These are phyloP conservation scores for Cheilosia soror DNA, from an alignment of 2,888 invertebrate genomes.

Conservation along the genomic window DNA sequence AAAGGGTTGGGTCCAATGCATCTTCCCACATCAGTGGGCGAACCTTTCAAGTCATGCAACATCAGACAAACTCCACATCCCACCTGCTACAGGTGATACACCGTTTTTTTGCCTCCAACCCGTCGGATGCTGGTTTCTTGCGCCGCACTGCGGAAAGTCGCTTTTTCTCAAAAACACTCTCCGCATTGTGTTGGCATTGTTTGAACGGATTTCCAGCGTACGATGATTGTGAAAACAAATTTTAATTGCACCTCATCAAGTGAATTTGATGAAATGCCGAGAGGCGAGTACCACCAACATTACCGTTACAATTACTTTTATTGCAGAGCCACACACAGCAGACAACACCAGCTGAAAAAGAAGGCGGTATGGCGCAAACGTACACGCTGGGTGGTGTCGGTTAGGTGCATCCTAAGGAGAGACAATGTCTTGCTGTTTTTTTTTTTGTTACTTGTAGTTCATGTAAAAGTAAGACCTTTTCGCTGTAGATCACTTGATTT, in stretches of 20 bases:
- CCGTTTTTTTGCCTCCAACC: neutral
- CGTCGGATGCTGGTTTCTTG: slow-evolving; percentile 36
- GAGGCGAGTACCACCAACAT: slow-evolving; percentile 33
- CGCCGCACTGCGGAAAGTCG: slow-evolving; percentile 2
- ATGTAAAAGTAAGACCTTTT: slow-evolving; percentile 68
- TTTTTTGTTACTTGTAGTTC: slow-evolving; percentile 5
- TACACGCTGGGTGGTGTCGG: slow-evolving; percentile 23
- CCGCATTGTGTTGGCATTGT: slow-evolving; percentile 57
- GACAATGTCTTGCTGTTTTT: neutral
- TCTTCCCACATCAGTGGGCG: slow-evolving; percentile 58
- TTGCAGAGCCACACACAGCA: slow-evolving; percentile 43
- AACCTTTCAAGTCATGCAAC: slow-evolving; percentile 53
- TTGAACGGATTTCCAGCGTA: slow-evolving; percentile 35
- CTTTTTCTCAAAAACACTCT: slow-evolving; percentile 31
- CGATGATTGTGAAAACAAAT: slow-evolving; percentile 47
- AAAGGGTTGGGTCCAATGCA: slow-evolving; percentile 53
- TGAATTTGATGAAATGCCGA: slow-evolving; percentile 31
- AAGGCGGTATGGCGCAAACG: slow-evolving; percentile 12
- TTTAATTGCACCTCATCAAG: slow-evolving; percentile 67
- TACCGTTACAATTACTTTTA: slow-evolving; percentile 66
- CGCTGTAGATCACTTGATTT: slow-evolving; percentile 44
- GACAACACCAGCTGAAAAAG: neutral
- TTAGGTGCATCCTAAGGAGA: slow-evolving; percentile 28
- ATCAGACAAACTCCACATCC: slow-evolving; percentile 21
- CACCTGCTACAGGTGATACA: slow-evolving; percentile 59